Evolutionary conservation across 2,113 vertebrate species (phyloP), one percentile per base, ranked within the genome.

Genomic region (Platichthys flesus): DNA sequence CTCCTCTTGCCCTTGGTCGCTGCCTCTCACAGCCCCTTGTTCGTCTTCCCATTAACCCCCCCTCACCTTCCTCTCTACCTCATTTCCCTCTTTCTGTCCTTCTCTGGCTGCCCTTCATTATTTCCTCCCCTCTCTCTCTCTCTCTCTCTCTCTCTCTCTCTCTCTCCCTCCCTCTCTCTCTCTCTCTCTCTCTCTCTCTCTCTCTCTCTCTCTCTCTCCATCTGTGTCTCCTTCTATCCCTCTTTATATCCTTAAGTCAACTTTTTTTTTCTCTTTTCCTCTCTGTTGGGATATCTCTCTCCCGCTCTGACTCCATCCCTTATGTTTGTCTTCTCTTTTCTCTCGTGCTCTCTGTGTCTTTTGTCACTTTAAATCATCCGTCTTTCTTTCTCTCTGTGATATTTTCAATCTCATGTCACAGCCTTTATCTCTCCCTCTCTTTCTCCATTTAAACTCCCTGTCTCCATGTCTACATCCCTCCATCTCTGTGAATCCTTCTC

Each of bases 1-100:
- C 85, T 95, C 83, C 95, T 94, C 95, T 96, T 96, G 96, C 96
- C 96, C 96, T 97, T 97, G 97, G 77, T 82, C 52, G 21, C 91
- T 94, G 93, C 95, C 90, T 94, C 95, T 95, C 92, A 88, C 92
- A 77, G 71, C 89, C 93, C 95, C 94, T 95, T 95, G 96, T 96
- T 97, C 95, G 96, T 97, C 96, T 96, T 95, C 94, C 93, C 83
- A 94, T 94, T 77, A 77, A 80, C 49, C 74, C 74, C 78, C 62
- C 42, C 16, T 21, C 61, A 69, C 60, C 77, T 70, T 49, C 21
- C 23, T 80, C 52, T 71, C 49, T 26, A 76, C 47, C 77, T 66
- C 52, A 52, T 80, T 76, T 86, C 75, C 81, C 57, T 74, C 77
- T 64, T 74, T 78, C 62, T 57, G 63, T 88, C 83, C 71, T 73